phyloP scores from a whole-genome alignment of 2,113 vertebrate genomes.

The Alethe diademata region DNA sequence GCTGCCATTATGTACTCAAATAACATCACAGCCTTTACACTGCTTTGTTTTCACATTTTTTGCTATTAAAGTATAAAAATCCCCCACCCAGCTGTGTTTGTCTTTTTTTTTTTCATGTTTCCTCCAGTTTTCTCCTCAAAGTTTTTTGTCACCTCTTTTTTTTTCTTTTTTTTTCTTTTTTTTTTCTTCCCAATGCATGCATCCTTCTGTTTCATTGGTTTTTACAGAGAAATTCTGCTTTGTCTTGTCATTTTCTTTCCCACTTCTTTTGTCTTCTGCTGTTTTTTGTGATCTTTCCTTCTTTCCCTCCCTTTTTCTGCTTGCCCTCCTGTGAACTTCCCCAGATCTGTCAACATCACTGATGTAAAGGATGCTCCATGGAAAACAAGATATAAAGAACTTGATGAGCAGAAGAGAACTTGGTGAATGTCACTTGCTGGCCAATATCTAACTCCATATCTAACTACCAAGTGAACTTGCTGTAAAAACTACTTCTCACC shows the following conservation, averaged over 20 bases:
- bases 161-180: background rate
- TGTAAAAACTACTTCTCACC: background rate
- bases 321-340: background rate
- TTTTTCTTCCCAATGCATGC: rapidly evolving
- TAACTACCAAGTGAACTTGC: background rate
- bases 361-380: background rate
- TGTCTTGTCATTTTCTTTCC: background rate
- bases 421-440: background rate
- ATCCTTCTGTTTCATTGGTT: background rate
- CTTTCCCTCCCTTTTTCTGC: background rate
- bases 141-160: background rate
- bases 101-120: background rate
- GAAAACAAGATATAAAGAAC: background rate
- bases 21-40: background rate
- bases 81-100: background rate
- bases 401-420: background rate
- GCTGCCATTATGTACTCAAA: background rate
- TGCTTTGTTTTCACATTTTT: constrained; percentile 39
- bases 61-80: background rate
- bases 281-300: background rate
- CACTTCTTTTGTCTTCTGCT: background rate
- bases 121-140: background rate
- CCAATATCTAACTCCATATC: background rate
- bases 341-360: background rate
- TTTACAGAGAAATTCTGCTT: background rate